Percentiles rank a stretch among this genome's conserved stretches.
Evolutionary conservation across 2,888 invertebrate species (phyloP).

Genomic region (Crocallis elinguaria): DNA sequence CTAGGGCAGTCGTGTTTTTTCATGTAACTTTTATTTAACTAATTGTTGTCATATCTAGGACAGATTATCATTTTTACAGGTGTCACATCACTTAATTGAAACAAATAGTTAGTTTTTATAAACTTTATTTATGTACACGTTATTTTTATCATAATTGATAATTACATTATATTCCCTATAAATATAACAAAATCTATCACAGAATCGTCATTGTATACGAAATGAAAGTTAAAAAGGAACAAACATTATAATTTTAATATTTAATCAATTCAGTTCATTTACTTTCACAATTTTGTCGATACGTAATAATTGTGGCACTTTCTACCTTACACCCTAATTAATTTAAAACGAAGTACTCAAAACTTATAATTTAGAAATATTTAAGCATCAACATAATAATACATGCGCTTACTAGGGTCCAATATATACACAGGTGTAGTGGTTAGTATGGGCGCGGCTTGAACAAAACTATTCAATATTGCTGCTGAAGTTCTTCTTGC

Average conservation of each 20-base stretch:
- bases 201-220: slow-evolving; percentile 51
- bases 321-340: slow-evolving; percentile 52
- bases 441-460: slow-evolving; percentile 68
- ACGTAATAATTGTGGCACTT: slow-evolving; percentile 63
- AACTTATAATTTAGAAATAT: slow-evolving; percentile 4
- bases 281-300: slow-evolving; percentile 46
- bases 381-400: slow-evolving; percentile 75
- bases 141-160: slow-evolving; percentile 3
- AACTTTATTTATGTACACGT: not conserved
- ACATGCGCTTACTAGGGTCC: slow-evolving; percentile 81
- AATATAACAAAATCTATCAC: slow-evolving; percentile 65
- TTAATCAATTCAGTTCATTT: slow-evolving; percentile 42
- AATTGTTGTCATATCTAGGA: no score
- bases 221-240: slow-evolving; percentile 17
- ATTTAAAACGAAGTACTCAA: slow-evolving; percentile 15
- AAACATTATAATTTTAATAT: slow-evolving; percentile 31
- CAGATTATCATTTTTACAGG: no score
- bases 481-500: slow-evolving; percentile 57
- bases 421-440: slow-evolving; percentile 72
- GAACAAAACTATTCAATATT: slow-evolving; percentile 70
- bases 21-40: no score
- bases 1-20: no score
- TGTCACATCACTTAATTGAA: no score
- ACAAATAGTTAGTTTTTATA: not conserved
- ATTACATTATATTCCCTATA: slow-evolving; percentile 8